Evolutionary conservation across 2,888 invertebrate genomes (phyloP).

Genomic region (Apamea monoglypha): DNA sequence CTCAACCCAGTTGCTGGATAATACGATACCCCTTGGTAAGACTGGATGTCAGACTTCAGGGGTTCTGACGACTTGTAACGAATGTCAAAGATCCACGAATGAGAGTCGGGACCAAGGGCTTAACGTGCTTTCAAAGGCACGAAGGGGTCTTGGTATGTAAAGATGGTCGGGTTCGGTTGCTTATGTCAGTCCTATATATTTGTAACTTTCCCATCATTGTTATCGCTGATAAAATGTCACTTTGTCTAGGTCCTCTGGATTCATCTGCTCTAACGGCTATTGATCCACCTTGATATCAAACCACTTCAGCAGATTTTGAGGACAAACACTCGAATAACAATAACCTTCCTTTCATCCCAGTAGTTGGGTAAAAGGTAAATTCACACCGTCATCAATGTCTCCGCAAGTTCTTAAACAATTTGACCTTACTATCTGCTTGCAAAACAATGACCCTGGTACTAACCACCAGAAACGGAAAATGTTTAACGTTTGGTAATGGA

Average conservation of each 20-base stretch:
- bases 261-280: neutral
- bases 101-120: too few relatives aligned
- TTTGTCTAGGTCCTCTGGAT: neutral
- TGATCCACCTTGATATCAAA: neutral
- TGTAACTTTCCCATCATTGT: too few relatives aligned
- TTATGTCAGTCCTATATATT: neutral
- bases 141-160: too few relatives aligned
- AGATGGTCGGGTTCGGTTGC: too few relatives aligned
- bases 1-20: too few relatives aligned
- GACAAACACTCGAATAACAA: conserved; percentile 12
- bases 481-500: conserved; percentile 18
- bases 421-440: conserved; percentile 47
- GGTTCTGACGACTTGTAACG: too few relatives aligned
- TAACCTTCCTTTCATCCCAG: conserved; percentile 37
- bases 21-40: too few relatives aligned
- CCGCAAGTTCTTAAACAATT: conserved; percentile 28
- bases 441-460: conserved; percentile 44
- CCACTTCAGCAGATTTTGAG: neutral
- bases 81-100: too few relatives aligned
- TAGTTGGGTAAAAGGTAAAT: conserved; percentile 27
- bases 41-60: too few relatives aligned
- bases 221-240: neutral
- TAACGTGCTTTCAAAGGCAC: too few relatives aligned
- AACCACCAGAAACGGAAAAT: conserved; percentile 54
- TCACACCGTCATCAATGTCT: conserved; percentile 25